Evolutionary conservation across 2,113 vertebrate species (phyloP), one percentile per base, ranked within the genome.

Genomic region (Bubo blakistoni): DNA sequence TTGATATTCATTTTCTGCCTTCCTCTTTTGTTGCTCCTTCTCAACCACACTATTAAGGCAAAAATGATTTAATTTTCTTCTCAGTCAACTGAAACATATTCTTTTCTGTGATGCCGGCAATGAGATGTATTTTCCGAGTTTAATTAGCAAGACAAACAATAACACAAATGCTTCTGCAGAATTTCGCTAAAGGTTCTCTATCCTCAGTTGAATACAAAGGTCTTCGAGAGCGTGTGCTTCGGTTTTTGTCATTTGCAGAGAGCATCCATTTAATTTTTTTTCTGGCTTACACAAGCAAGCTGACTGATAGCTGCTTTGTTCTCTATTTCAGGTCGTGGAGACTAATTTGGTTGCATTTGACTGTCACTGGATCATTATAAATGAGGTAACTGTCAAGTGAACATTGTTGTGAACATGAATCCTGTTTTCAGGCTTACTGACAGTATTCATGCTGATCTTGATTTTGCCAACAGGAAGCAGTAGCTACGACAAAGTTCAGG

Each of bases 361-460:
- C 98, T 99, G 99, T 98, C 99, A 99, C 98, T 99, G 99, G 99
- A 99, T 99, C 98, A 99, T 99, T 98, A 99, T 99, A 98, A 99
- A 99, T 95, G 99, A 99, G 99, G 99, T 99, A 98, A 98, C 94
- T 96, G 84, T 78, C 83, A 89, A 95, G 46, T 78, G 46, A 94
- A 91, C 30, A 3, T 73, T 95, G 54, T 81, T 90, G 65, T 91
- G 72, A 81, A 65, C 62, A 58, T 74, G 70, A 63, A 71, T 95
- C 80, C 78, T 96, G 44, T 95, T 98, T 96, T 93, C 51, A 62
- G 73, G 10, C 80, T 86, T 66, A 32, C 24, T 91, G 69, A 62
- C 34, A 77, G 30, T 65, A 71, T 94, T 96, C 67, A 84, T 66
- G 61, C n/a, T 72, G 38, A n/a, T 83, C 91, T 91, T 94, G 81